These are phyloP conservation scores for Crocidura indochinensis DNA, from an alignment of 2,797 vertebrate species.

Conservation along the genomic window DNA sequence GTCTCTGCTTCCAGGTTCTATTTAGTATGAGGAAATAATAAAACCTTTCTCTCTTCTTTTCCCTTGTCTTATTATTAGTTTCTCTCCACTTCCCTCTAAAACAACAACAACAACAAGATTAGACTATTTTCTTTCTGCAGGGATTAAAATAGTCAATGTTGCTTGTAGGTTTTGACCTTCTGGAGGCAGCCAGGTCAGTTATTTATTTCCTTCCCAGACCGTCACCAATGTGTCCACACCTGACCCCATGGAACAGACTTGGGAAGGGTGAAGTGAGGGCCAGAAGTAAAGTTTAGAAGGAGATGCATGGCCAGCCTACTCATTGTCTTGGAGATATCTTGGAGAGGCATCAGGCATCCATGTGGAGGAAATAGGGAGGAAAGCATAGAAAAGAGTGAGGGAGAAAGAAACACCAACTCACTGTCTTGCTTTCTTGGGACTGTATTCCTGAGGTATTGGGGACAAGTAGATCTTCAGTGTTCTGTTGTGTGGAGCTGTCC, in stretches of 20 bases:
- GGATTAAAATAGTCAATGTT: not conserved
- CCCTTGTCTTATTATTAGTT: constrained; percentile 56
- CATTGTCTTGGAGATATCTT: not conserved
- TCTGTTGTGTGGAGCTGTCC: not conserved
- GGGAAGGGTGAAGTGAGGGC: not conserved
- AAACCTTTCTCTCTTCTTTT: constrained; percentile 29
- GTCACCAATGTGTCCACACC: not conserved
- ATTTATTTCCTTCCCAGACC: not conserved
- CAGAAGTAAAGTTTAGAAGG: not conserved
- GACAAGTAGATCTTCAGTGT: constrained; percentile 24
- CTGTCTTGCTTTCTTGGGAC: not conserved
- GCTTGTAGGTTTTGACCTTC: not conserved
- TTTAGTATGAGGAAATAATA: constrained; percentile 64
- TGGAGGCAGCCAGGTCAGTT: not conserved
- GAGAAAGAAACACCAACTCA: not conserved
- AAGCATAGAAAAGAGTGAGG: not conserved
- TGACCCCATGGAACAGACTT: not conserved
- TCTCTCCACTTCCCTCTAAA: constrained; percentile 54
- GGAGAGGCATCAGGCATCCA: not conserved
- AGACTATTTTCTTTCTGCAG: not conserved
- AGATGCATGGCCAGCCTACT: not conserved
- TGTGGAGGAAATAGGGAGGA: not conserved
- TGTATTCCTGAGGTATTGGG: not conserved
- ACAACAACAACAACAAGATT: not conserved
- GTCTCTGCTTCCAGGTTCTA: not conserved